Percentiles rank a stretch among this genome's conserved stretches.
phyloP scores from a whole-genome alignment of 2,888 invertebrate genomes.

The Cosmopolites sordidus region DNA sequence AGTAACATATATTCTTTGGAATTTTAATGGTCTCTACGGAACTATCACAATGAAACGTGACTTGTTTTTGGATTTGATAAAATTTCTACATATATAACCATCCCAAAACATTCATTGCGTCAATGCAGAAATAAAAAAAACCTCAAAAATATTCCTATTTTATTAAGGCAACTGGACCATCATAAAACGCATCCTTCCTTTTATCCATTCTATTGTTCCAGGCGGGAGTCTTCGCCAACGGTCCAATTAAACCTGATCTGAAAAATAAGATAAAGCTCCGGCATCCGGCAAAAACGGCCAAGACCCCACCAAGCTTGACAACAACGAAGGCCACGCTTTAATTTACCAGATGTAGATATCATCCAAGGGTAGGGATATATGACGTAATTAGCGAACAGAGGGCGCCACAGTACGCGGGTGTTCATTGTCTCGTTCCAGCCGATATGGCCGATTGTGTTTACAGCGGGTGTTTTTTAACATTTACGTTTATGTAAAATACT shows the following conservation, averaged over 20 bases:
- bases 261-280: background rate
- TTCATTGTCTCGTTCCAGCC: background rate
- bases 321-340: background rate
- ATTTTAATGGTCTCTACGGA: too few relatives aligned
- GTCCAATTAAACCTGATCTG: constrained; percentile 1
- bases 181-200: too few relatives aligned
- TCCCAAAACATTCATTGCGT: too few relatives aligned
- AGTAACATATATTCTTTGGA: too few relatives aligned
- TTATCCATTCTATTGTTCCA: too few relatives aligned
- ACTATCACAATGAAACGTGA: too few relatives aligned
- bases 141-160: too few relatives aligned
- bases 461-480: background rate
- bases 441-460: background rate
- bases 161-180: too few relatives aligned
- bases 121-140: too few relatives aligned
- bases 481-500: background rate
- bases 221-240: too few relatives aligned
- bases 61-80: too few relatives aligned
- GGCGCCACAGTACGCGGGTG: background rate
- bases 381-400: constrained; percentile 1
- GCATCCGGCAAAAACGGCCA: background rate
- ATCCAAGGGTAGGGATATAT: background rate
- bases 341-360: constrained; percentile 1
- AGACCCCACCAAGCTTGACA: background rate
- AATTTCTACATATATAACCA: too few relatives aligned